phyloP scores from a whole-genome alignment of 2,888 invertebrate species.

The Caenorhabditis becei region DNA sequence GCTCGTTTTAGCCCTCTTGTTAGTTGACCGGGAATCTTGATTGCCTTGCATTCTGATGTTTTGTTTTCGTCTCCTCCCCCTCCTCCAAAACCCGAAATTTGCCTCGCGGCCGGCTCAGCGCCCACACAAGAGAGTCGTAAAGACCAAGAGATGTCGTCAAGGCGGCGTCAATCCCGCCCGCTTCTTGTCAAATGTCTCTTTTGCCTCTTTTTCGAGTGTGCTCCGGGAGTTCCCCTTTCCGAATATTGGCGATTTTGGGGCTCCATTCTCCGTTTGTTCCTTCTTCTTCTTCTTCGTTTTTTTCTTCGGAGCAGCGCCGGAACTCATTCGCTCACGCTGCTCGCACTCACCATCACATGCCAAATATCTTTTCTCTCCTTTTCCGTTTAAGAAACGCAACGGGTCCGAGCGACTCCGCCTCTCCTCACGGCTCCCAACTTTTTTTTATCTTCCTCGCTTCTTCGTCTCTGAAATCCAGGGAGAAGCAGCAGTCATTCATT shows the following conservation, averaged over 20 bases:
- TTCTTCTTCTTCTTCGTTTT: constrained; percentile 4
- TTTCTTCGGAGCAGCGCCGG: constrained; percentile 22
- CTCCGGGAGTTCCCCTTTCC: too few species aligned
- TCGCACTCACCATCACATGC: constrained; percentile 54
- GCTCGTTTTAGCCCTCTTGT: too few species aligned
- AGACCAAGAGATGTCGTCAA: neutral
- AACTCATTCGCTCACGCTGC: constrained; percentile 52
- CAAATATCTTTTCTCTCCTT: constrained; percentile 47
- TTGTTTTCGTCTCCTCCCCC: neutral
- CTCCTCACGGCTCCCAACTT: constrained; percentile 10
- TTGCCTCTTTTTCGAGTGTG: too few species aligned
- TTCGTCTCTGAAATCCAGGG: constrained; percentile 18
- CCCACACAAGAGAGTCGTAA: constrained; percentile 4
- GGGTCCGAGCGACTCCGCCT: constrained; percentile 20
- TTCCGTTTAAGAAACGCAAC: constrained; percentile 49
- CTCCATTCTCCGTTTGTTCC: too few species aligned
- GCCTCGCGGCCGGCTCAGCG: too few species aligned
- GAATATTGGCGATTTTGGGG: too few species aligned
- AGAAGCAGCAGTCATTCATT: constrained; percentile 14
- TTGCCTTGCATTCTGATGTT: too few species aligned
- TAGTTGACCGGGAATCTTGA: too few species aligned
- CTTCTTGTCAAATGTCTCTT: neutral
- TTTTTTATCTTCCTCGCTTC: constrained; percentile 32
- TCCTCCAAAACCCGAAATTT: neutral
- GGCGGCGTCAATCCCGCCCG: neutral